Percentiles rank a stretch among this genome's conserved stretches.
These are phyloP conservation scores for Scopus umbretta DNA, from an alignment of 2,113 vertebrate species.

Conservation along the genomic window DNA sequence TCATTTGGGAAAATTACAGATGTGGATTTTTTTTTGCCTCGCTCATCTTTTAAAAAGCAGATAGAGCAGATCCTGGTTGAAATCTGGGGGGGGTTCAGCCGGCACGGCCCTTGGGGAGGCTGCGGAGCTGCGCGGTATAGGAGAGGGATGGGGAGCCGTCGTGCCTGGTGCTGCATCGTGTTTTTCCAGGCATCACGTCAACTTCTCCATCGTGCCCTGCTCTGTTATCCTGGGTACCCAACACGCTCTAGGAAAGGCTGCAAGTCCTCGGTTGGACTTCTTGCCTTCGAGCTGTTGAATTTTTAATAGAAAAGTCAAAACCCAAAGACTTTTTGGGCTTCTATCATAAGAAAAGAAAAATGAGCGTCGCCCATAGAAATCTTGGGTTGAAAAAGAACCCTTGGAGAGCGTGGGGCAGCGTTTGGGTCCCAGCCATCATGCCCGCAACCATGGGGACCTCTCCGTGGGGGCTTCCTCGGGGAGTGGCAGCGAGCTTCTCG, in stretches of 20 bases:
- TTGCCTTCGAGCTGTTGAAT: background rate
- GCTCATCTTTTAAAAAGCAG: background rate
- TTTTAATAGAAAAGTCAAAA: background rate
- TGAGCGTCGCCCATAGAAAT: background rate
- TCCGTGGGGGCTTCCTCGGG: background rate
- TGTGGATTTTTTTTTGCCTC: background rate
- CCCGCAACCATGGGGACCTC: background rate
- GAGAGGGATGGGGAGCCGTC: background rate
- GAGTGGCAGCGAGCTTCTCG: background rate
- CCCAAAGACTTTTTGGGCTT: background rate
- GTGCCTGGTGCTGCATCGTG: background rate
- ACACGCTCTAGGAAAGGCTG: background rate
- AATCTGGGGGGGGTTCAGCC: background rate
- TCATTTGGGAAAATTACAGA: background rate
- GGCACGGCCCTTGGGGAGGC: background rate
- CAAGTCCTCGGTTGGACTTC: background rate
- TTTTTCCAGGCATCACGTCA: background rate
- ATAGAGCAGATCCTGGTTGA: background rate
- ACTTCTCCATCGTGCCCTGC: background rate
- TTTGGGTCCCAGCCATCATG: background rate
- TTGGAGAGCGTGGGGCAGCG: fast-evolving
- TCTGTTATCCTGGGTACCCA: background rate
- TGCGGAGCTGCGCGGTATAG: background rate
- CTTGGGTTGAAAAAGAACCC: background rate
- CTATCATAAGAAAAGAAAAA: background rate